Base-by-base conservation (phyloP, 2,888 invertebrate genomes). In the Cremastinae sp. region DNA sequence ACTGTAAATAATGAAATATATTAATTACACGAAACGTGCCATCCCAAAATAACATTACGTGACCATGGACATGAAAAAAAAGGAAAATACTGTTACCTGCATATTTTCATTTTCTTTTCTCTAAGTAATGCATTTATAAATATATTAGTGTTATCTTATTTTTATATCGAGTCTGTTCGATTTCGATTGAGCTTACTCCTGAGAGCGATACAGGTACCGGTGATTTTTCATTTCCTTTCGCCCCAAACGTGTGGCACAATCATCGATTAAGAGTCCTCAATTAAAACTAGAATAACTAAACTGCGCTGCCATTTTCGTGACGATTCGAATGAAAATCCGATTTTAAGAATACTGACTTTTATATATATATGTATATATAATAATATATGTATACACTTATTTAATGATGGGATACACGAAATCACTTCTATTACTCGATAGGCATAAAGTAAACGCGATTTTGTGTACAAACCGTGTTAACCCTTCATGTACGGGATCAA, bases 1-100 rank as follows among this genome's bases (percentile, higher is more conserved):
- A 47, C 70, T 76, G 77, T 77, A 77, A 77, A 77, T 77, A 77
- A n/a, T 73, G 73, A 77, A 77, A 77, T 74, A 77, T 77, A 77
- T 77, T 49, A 70, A 64, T 64, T 64, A 73, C 70, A 71, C 69
- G 58, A 76, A 53, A 77, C 77, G 77, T 77, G 77, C 77, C 73
- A 77, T 77, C 77, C 73, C 74, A 65, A n/a, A n/a, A 74, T 77
- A 61, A 65, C 70, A 74, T 74, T 61, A 70, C 70, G 77, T 45
- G 64, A 70, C 61, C 69, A 70, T 70, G 70, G 73, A 74, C 65
- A 70, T 58, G 47, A 75, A 59, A 53, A 59, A 38, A 45, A 54
- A 75, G 54, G 49, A 59, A 38, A 45, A 61, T 53, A 64, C 59
- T 58, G 65, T 66, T 61, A 66, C 73, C 66, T 73, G 73, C 22